A percentile compares a stretch with the other conserved stretches of the same genome.
phyloP scores from a whole-genome alignment of 2,797 vertebrate species.

The Manis pentadactyla region DNA sequence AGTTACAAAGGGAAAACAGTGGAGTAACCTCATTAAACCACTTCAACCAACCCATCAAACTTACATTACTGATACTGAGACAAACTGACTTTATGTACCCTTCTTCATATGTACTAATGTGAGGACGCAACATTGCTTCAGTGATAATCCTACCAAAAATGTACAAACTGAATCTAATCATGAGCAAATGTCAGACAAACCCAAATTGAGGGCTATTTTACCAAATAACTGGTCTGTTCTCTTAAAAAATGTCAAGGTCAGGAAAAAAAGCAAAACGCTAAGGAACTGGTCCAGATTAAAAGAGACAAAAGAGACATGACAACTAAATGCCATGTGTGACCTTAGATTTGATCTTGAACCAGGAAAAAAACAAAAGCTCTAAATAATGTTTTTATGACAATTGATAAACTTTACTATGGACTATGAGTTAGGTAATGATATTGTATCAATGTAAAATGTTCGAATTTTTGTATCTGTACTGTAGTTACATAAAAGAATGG shows the following conservation, averaged over 20 bases:
- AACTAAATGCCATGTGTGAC: not conserved
- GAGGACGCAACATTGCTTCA: not conserved
- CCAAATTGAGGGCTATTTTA: conserved; percentile 58
- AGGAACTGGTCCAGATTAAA: conserved; percentile 44
- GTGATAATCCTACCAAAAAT: conserved; percentile 1
- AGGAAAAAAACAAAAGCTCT: not conserved
- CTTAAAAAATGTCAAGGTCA: conserved; percentile 48
- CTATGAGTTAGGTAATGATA: not conserved
- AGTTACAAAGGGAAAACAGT: conserved; percentile 10
- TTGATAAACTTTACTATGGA: not conserved
- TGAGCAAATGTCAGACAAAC: conserved; percentile 56
- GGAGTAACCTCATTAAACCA: not conserved
- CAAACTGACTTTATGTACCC: not conserved
- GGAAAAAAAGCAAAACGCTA: conserved; percentile 46
- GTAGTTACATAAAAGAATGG: not conserved
- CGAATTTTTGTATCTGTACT: not conserved
- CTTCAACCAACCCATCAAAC: conserved; percentile 9
- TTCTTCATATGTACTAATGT: not conserved
- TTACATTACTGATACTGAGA: not conserved
- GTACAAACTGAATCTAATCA: conserved; percentile 3
- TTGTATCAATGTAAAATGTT: not conserved
- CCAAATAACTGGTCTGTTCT: conserved; percentile 52
- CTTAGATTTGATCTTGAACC: conserved; percentile 12
- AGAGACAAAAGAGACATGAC: not conserved
- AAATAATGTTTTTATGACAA: conserved; percentile 17